phyloP scores from a whole-genome alignment of 2,888 invertebrate genomes.

The Eilema griseolum region DNA sequence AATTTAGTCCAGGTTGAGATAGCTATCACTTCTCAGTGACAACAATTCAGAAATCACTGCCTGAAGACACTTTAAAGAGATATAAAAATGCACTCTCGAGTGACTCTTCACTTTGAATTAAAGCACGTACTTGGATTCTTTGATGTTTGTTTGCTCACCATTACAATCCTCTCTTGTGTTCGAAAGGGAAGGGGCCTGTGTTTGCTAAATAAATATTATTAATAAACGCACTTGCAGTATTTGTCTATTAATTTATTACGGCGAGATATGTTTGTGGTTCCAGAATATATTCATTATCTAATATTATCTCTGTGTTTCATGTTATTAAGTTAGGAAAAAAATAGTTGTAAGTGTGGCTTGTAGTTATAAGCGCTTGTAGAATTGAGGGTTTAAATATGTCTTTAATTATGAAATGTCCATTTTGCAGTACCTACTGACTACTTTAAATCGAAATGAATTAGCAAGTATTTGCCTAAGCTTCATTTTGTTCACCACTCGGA shows the following conservation, averaged over 20 bases:
- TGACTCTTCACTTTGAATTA: constrained; percentile 50
- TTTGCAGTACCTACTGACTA: too few relatives aligned
- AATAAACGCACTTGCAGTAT: constrained; percentile 73
- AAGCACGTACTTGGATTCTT: constrained; percentile 60
- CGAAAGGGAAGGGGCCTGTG: constrained; percentile 56
- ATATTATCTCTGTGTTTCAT: neutral
- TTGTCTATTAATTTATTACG: constrained; percentile 75
- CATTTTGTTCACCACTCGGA: too few relatives aligned
- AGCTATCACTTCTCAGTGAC: neutral
- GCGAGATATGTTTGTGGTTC: constrained; percentile 50
- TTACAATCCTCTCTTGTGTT: constrained; percentile 63
- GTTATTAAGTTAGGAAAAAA: too few relatives aligned
- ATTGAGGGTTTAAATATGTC: too few relatives aligned
- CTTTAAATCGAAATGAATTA: too few relatives aligned
- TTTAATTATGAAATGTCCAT: too few relatives aligned
- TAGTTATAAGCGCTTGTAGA: too few relatives aligned
- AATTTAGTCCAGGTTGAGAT: neutral
- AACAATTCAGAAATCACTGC: neutral
- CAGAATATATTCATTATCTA: constrained; percentile 32
- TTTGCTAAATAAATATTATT: constrained; percentile 80
- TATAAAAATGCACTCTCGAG: constrained; percentile 55
- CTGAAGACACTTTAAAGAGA: constrained; percentile 10
- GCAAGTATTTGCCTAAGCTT: too few relatives aligned
- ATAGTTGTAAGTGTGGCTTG: too few relatives aligned
- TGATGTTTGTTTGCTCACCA: constrained; percentile 79